Conservation (phyloP, 2,113 vertebrate genomes). For the Dermatemys mawii region DNA sequence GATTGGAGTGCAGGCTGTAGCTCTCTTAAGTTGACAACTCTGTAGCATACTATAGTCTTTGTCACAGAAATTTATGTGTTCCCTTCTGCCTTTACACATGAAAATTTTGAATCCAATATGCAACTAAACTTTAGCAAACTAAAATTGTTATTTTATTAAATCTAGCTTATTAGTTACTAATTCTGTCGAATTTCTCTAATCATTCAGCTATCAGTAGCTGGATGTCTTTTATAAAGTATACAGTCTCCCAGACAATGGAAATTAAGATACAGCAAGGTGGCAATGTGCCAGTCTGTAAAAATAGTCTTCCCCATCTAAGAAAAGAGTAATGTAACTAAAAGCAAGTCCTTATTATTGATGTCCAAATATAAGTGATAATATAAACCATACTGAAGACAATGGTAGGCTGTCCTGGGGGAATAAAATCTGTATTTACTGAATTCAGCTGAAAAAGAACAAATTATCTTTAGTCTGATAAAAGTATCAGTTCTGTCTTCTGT, state of each 20-base stretch:
- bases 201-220: too few species aligned
- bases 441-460: too few species aligned
- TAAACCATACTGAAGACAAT: neutral
- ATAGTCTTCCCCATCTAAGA: neutral
- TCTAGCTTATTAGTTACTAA: neutral
- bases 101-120: conserved; percentile 50
- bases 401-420: neutral
- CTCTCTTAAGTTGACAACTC: neutral
- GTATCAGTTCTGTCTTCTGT: neutral
- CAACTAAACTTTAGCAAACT: neutral
- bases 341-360: neutral
- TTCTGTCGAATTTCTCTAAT: too few species aligned
- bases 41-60: neutral
- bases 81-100: conserved; percentile 5
- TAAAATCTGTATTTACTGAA: neutral
- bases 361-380: neutral
- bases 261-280: too few species aligned
- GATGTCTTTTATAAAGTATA: too few species aligned
- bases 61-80: conserved; percentile 9
- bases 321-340: neutral
- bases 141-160: conserved; percentile 49
- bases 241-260: neutral
- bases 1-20: neutral
- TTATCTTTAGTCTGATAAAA: neutral
- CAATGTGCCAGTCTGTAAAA: too few species aligned